Evolutionary conservation across 2,888 invertebrate species (phyloP), one percentile per base, ranked within the genome.

Genomic region (Callyntrura sp.): DNA sequence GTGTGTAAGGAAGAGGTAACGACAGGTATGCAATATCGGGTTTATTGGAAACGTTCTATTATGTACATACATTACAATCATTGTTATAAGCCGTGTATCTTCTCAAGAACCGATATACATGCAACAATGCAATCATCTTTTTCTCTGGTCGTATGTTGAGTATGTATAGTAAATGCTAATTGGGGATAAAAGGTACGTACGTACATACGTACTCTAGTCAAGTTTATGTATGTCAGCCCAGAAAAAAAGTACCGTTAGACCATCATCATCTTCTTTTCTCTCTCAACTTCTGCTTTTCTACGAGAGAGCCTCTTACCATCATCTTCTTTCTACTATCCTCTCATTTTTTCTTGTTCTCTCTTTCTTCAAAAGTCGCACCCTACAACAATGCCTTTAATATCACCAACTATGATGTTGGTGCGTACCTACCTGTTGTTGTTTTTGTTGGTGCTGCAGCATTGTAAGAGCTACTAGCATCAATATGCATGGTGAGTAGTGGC

Each of bases 181-280:
- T 81, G 89, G 85, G 84, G 84, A 89, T 85, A 78, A 35, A 35
- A 35, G 3, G 35, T 35, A 35, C 35, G 35, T 35, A 35, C 35
- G 35, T 35, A 35, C 35, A 17, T 78, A 78, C 78, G 55, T 78
- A 89, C 79, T 11, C 79, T 78, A 76, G 88, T 88, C 89, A 70
- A 85, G 90, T 85, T 82, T 90, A 90, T 90, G 90, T 90, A 85
- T 90, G 90, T 90, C 90, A 90, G 90, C 85, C 90, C 90, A 85
- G 89, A 89, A 90, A 89, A 88, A 90, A 90, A 90, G 90, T 90
- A 79, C 90, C 90, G 90, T 90, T 90, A 90, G 79, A 60, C 57
- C 84, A 89, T 84, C 89, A 89, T 89, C 89, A 57, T 85, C 57
- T 83, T 88, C 78, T 88, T 70, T 35, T 79, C 25, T 82, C n/a